Evolutionary conservation across 2,797 vertebrate species (phyloP), one percentile per base, ranked within the genome.

Genomic region (Cetoscarus ocellatus): DNA sequence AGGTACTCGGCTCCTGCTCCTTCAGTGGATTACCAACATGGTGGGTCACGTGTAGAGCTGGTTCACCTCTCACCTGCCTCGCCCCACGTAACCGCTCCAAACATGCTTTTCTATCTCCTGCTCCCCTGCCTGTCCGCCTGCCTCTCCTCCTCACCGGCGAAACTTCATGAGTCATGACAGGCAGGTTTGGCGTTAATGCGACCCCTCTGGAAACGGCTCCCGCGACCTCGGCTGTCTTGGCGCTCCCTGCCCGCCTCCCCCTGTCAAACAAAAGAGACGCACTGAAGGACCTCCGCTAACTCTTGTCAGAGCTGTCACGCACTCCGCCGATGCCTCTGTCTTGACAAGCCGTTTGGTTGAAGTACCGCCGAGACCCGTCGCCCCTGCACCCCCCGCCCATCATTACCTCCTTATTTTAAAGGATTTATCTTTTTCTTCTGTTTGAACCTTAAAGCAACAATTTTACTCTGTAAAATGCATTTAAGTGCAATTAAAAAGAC

Each of bases 251-350:
- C 79, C 13, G 73, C 80, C 80, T 71, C 84, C 69, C 63, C 85
- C 58, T 83, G 90, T 91, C 88, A 92, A 65, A 80, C 62, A 67
- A 60, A 81, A 70, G 74, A 75, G 73, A 73, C 76, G 50, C 45
- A 65, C 71, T 70, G 66, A 83, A 84, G 75, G 89, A 89, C 87
- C 87, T 84, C 75, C 45, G 67, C 77, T 79, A 83, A 85, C 78
- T 89, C 86, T 88, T 90, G 91, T 91, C 91, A 92, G 70, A 90
- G 83, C 89, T 90, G 89, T 92, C 90, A 90, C 57, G 68, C 80
- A 77, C 75, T 56, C 80, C 7, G 64, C 79, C 27, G 67, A 73
- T 6, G 71, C 56, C 60, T 61, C 49, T 10, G 38, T 58, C 67
- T 72, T 92, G 88, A 92, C 89, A 86, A 84, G 84, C 72, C 34